These are phyloP conservation scores for Sceloporus undulatus DNA, from an alignment of 2,113 vertebrate species.

Conservation along the genomic window DNA sequence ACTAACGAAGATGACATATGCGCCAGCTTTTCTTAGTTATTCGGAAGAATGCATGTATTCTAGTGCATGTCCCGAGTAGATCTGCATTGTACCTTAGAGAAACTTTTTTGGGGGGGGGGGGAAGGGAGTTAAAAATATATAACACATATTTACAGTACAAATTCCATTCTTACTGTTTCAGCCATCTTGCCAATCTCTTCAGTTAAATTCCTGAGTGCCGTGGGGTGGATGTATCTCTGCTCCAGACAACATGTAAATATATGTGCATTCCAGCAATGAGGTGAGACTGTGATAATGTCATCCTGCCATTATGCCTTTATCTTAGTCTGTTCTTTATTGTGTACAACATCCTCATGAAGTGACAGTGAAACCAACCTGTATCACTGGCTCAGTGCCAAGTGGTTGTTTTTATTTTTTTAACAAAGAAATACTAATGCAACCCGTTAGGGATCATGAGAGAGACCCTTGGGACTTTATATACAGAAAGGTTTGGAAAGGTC, in stretches of 20 bases:
- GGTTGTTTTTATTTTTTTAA: too few relatives aligned
- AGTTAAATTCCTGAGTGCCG: neutral
- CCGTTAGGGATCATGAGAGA: too few relatives aligned
- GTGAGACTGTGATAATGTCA: too few relatives aligned
- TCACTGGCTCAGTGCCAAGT: neutral
- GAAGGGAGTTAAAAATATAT: neutral
- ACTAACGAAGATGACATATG: neutral
- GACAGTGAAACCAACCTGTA: neutral
- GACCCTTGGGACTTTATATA: too few relatives aligned
- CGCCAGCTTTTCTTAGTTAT: neutral
- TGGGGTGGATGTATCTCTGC: neutral
- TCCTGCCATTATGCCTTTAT: too few relatives aligned
- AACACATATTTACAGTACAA: neutral
- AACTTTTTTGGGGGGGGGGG: too few relatives aligned
- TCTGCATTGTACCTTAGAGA: neutral
- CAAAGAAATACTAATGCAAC: too few relatives aligned
- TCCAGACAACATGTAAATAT: neutral
- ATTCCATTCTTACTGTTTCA: neutral
- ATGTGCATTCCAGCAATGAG: neutral
- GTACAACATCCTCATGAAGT: neutral
- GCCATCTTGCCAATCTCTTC: neutral
- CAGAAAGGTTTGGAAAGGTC: too few relatives aligned
- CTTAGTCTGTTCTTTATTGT: too few relatives aligned
- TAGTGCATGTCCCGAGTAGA: neutral
- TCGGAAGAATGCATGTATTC: neutral